Base-by-base conservation (phyloP, 2,888 invertebrate species). In the Noctua janthina region DNA sequence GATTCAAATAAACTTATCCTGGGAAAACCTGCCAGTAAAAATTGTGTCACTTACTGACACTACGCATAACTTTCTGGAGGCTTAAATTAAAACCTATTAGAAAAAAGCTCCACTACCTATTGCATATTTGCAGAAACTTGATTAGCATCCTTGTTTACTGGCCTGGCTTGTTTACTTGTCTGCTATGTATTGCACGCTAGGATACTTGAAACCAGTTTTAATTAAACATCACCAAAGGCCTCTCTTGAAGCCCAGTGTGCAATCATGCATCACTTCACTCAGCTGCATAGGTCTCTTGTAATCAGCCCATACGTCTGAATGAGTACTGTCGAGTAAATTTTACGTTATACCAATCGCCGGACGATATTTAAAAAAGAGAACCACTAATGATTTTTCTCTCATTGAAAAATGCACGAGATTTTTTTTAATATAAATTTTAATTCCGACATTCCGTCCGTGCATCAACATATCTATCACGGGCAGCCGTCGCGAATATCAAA, bases 401-500 rank as follows among this genome's bases (percentile, higher is more conserved):
- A 73, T 76, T 49, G 73, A 77, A 85, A 88, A 73, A 81, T 46
- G 56, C 66, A 78, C 43, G 76, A 72, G 76, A 62, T 43, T 76
- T 78, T 84, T 84, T 64, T 82, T 83, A 86, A 91, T 88, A 87
- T 88, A 84, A 86, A 84, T 84, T 89, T 87, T 86, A 90, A 90
- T 90, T 85, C 86, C 85, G 46, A 82, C 86, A 76, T 85, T 86
- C 83, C 87, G 81, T 89, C 88, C 91, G 90, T 90, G 88, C 89
- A 93, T 92, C 92, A 92, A 92, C 92, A 92, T 92, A 91, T 92
- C 90, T 93, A 93, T 93, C 91, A 91, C 88, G 89, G 87, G 81
- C 90, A 88, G 84, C 83, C 84, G 82, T 82, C 88, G 91, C 92
- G 90, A 92, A 93, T 94, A 95, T 94, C 94, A 94, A 94, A 94